phyloP scores from a whole-genome alignment of 30 jellyfish, hydroid and myxozoan genomes.

The Aurelia aurita region DNA sequence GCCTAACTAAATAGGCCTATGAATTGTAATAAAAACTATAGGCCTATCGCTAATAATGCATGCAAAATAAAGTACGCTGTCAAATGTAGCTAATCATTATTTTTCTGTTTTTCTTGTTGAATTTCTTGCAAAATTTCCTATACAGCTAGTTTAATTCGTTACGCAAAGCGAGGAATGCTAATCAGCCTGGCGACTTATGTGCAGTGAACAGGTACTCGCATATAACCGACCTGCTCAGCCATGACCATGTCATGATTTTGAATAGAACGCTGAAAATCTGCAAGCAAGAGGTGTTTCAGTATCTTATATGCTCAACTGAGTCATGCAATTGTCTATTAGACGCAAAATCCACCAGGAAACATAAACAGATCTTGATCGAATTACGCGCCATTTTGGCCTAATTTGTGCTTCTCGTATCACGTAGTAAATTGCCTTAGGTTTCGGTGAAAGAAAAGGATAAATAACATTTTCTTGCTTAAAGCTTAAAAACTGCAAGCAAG shows the following conservation, averaged over 20 bases:
- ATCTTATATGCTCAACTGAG: slow-evolving; percentile 3
- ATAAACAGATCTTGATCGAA: not conserved
- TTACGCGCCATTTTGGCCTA: slow-evolving; percentile 5
- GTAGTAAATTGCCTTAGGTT: too few species aligned
- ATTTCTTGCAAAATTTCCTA: not conserved
- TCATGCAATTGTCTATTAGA: slow-evolving; percentile 4
- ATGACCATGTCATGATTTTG: slow-evolving; percentile 55
- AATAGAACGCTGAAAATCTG: slow-evolving; percentile 24
- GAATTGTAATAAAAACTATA: not conserved
- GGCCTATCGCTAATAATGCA: not conserved
- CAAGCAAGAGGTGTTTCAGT: slow-evolving; percentile 1
- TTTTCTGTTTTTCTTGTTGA: too few species aligned
- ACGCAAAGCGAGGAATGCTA: slow-evolving; percentile 57
- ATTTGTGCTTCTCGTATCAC: not conserved
- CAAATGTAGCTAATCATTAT: too few species aligned
- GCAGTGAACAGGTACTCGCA: slow-evolving; percentile 60
- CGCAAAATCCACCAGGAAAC: slow-evolving; percentile 6
- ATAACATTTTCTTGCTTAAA: too few species aligned
- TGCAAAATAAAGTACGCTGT: too few species aligned
- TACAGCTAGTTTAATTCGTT: slow-evolving; percentile 65
- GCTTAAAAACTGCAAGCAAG: not conserved
- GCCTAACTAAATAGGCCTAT: not conserved
- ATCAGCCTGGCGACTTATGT: slow-evolving; percentile 38
- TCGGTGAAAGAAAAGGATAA: too few species aligned
- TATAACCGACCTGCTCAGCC: slow-evolving; percentile 27